phyloP scores from a whole-genome alignment of 2,888 invertebrate genomes.

The Eretmocerus hayati region DNA sequence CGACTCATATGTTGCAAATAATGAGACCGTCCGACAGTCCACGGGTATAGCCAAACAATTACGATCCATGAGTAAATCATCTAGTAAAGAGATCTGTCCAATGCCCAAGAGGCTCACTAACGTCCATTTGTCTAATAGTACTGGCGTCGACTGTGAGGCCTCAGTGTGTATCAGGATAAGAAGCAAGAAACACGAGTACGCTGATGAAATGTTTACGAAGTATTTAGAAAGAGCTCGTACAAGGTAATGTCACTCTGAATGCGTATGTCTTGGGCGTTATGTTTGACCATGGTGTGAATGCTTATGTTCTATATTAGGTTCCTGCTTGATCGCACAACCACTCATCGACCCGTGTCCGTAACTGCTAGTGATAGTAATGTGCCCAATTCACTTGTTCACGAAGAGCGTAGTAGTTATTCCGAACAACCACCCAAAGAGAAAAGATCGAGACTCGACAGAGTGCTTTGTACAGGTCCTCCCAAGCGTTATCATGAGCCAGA shows the following conservation, averaged over 20 bases:
- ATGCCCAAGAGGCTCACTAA: conserved; percentile 51
- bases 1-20: conserved; percentile 41
- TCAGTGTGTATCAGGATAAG: conserved; percentile 64
- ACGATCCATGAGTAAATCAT: conserved; percentile 69
- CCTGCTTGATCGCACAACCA: conserved; percentile 44
- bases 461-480: no score
- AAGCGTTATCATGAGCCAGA: no score
- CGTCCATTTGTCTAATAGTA: conserved; percentile 48
- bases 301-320: conserved; percentile 27
- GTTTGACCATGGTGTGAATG: neutral
- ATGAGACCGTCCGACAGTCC: conserved; percentile 62
- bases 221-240: conserved; percentile 66
- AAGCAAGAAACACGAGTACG: conserved; percentile 64
- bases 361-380: conserved; percentile 58
- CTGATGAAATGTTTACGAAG: conserved; percentile 74
- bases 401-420: no score
- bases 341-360: conserved; percentile 43
- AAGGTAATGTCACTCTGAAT: conserved; percentile 43
- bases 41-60: conserved; percentile 75
- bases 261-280: neutral
- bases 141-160: conserved; percentile 46
- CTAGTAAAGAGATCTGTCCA: conserved; percentile 61
- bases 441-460: no score
- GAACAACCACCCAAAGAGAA: no score
- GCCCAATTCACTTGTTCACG: no score